Conservation (phyloP, 2,113 vertebrate genomes). For the Lamprotornis superbus region DNA sequence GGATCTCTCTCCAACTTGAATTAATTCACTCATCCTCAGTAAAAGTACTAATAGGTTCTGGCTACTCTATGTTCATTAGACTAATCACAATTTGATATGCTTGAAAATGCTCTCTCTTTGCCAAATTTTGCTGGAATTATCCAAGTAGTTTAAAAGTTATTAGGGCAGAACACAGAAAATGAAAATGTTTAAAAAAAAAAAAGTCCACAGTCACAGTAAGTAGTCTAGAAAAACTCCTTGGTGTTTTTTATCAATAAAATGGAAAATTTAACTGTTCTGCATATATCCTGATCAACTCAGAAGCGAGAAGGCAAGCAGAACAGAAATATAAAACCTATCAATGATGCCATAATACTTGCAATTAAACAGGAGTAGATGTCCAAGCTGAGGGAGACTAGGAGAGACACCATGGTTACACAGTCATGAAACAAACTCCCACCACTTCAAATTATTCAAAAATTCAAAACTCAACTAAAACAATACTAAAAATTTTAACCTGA, state of each 20-base stretch:
- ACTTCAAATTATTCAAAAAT: not conserved
- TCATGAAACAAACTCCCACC: not conserved
- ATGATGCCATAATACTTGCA: not conserved
- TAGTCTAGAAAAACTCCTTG: not conserved
- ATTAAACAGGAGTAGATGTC: not conserved
- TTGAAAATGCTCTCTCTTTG: conserved; percentile 4
- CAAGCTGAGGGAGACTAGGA: not conserved
- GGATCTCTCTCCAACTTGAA: not conserved
- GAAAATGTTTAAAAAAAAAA: not conserved
- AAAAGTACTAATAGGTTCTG: conserved; percentile 25
- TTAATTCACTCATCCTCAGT: conserved; percentile 7
- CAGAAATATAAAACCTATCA: not conserved
- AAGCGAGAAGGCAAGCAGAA: not conserved
- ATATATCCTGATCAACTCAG: not conserved
- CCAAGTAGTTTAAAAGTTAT: conserved; percentile 11
- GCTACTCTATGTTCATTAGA: conserved; percentile 45
- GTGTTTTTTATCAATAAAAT: not conserved
- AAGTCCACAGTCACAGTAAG: not conserved
- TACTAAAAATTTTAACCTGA: not conserved
- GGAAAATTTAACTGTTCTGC: not conserved
- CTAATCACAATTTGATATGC: conserved; percentile 20
- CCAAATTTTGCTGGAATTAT: conserved; percentile 37
- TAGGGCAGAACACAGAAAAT: conserved; percentile 9
- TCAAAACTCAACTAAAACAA: not conserved
- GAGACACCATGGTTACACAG: not conserved